Conservation (phyloP, 2,888 invertebrate species). For the Villa cingulata region DNA sequence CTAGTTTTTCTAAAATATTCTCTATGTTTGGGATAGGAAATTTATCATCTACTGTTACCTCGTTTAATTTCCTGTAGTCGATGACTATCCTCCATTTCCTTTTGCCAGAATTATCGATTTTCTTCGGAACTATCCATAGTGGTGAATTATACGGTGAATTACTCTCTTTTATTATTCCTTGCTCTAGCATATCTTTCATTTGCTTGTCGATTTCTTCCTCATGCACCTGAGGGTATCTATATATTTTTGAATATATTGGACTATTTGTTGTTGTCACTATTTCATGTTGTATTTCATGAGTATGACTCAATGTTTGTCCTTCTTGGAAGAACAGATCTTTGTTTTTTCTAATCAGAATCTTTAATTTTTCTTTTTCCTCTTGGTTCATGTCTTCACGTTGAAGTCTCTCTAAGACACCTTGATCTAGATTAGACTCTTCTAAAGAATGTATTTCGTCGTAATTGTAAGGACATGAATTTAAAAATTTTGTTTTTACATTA, state of each 20-base stretch:
- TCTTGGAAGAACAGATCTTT: conserved; percentile 8
- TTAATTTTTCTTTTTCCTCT: conserved; percentile 3
- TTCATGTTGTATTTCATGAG: conserved; percentile 9
- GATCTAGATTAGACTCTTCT: conserved; percentile 1
- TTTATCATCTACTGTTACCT: conserved; percentile 3
- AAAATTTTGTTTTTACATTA: conserved; percentile 5
- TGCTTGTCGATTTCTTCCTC: conserved; percentile 1
- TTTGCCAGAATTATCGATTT: conserved; percentile 6
- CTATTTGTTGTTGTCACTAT: conserved; percentile 7
- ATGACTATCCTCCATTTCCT: conserved; percentile 8
- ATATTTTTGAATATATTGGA: conserved; percentile 11
- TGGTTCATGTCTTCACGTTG: conserved; percentile 4
- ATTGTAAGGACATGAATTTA: conserved; percentile 5
- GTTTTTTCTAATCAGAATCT: conserved; percentile 5
- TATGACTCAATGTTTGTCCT: conserved; percentile 6
- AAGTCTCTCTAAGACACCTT: conserved; percentile 7
- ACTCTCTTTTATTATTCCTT: conserved; percentile 5
- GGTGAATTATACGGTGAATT: conserved; percentile 9
- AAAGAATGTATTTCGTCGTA: conserved; percentile 3
- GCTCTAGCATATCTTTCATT: conserved; percentile 1
- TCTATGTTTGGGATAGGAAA: conserved; percentile 3
- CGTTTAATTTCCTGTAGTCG: conserved; percentile 8
- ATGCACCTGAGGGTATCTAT: conserved; percentile 7
- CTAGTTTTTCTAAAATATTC: conserved; percentile 15
- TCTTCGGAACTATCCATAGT: conserved; percentile 2